Evolutionary conservation across 1,140 invertebrate genomes (phyloP).

Genomic region (Pygmarrhopalites habei): DNA sequence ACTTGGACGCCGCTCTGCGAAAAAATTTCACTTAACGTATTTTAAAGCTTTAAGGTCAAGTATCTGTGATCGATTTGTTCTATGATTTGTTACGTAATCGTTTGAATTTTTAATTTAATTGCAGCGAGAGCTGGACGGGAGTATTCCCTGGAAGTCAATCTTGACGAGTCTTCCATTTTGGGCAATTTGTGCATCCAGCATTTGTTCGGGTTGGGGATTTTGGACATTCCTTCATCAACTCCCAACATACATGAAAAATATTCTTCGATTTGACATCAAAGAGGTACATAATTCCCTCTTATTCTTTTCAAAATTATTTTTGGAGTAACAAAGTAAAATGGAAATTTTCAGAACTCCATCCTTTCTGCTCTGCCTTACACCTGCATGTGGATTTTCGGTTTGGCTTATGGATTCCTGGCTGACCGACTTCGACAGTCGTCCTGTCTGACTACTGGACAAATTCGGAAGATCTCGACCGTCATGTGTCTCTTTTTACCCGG

Average conservation of each 20-base stretch:
- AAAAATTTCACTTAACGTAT: too few species aligned
- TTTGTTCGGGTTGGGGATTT: slow-evolving; percentile 55
- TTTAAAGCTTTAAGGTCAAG: too few species aligned
- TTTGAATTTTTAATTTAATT: too few species aligned
- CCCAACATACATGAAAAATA: slow-evolving; percentile 82
- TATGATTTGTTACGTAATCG: too few species aligned
- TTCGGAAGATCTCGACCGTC: slow-evolving; percentile 58
- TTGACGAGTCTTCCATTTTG: slow-evolving; percentile 67
- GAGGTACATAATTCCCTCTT: slow-evolving; percentile 49
- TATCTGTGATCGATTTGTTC: too few species aligned
- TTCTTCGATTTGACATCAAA: slow-evolving; percentile 78
- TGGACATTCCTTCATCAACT: slow-evolving; percentile 88
- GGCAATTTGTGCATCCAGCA: slow-evolving; percentile 61
- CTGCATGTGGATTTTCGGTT: slow-evolving; percentile 66
- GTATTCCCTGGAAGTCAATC: slow-evolving; percentile 61
- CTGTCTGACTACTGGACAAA: slow-evolving; percentile 57
- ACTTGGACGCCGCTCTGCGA: too few species aligned
- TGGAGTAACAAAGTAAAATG: too few species aligned
- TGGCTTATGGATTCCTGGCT: slow-evolving; percentile 57
- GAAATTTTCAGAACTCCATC: slow-evolving; percentile 51
- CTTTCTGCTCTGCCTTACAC: slow-evolving; percentile 64
- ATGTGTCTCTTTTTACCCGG: slow-evolving; percentile 40
- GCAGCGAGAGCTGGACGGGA: background rate
- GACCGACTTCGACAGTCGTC: slow-evolving; percentile 54
- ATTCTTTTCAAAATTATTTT: too few species aligned